Evolutionary conservation across 2,888 invertebrate genomes (phyloP), one percentile per base, ranked within the genome.

Genomic region (Heteropelma amictum): DNA sequence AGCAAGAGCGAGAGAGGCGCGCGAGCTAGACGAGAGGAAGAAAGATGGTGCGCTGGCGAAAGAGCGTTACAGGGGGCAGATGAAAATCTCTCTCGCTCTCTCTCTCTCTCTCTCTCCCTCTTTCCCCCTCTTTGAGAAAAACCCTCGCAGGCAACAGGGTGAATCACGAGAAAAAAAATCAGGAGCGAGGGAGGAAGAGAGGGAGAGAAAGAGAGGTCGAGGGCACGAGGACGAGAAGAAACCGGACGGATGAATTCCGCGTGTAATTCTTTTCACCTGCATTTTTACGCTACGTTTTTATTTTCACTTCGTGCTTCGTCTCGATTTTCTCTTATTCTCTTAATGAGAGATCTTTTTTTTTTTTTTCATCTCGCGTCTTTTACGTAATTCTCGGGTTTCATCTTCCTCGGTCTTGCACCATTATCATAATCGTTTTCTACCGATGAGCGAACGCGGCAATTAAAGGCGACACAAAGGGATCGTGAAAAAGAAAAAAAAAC

Each of bases 61-160:
- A 14, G 23, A 49, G 23, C 6, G 17, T 2, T 21, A 28, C 17
- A 40, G 21, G 49, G 30, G 30, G 12, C 28, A 21, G n/a, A n/a
- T n/a, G n/a, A n/a, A n/a, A n/a, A n/a, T n/a, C n/a, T n/a, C n/a
- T n/a, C n/a, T n/a, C n/a, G n/a, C n/a, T n/a, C n/a, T n/a, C n/a
- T n/a, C n/a, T n/a, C n/a, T n/a, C 45, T 60, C 19, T 30, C 28
- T 45, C 8, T 45, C 26, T 21, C 12, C 45, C 28, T 35, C 23
- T 42, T 47, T 21, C 33, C 30, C 45, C 45, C 19, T 38, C 19
- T 30, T 26, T 28, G 7, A 7, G 21, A 30, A 14, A 7, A 28
- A 19, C 19, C 30, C 56, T 65, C 53, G 64, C 58, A 71, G 74
- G 73, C 67, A 64, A 74, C 77, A 77, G 58, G 71, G 56, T 64